Evolutionary conservation across 2,888 invertebrate species (phyloP).

Genomic region (Cerastis rubricosa): DNA sequence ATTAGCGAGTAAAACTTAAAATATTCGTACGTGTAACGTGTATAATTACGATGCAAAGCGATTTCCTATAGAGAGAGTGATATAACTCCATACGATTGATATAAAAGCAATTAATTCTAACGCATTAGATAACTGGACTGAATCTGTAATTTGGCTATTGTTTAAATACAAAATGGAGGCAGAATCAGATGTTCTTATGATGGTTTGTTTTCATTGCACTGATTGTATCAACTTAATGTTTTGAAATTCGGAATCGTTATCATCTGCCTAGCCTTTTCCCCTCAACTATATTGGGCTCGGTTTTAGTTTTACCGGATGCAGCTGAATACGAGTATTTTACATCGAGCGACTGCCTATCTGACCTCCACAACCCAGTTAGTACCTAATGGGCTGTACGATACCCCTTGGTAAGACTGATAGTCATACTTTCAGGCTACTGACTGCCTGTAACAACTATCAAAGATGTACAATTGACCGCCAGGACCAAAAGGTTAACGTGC

Average conservation of each 20-base stretch:
- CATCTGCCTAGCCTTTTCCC: too few relatives aligned
- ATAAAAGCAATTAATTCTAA: conserved; percentile 75
- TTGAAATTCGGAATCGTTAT: background rate
- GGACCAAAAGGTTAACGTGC: too few relatives aligned
- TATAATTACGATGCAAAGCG: conserved; percentile 55
- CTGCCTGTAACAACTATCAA: too few relatives aligned
- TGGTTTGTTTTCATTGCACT: conserved; percentile 59
- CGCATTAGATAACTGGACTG: conserved; percentile 74
- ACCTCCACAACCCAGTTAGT: too few relatives aligned
- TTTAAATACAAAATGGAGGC: conserved; percentile 64
- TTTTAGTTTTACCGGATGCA: too few relatives aligned
- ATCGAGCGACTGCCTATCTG: too few relatives aligned
- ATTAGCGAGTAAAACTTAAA: conserved; percentile 43
- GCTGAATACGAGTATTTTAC: too few relatives aligned
- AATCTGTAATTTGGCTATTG: conserved; percentile 74
- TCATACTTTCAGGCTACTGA: too few relatives aligned
- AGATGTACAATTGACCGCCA: too few relatives aligned
- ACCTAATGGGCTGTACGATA: too few relatives aligned
- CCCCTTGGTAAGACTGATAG: too few relatives aligned
- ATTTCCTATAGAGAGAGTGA: conserved; percentile 66
- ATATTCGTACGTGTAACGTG: conserved; percentile 32
- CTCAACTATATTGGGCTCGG: too few relatives aligned
- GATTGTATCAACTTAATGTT: background rate
- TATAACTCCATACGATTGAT: conserved; percentile 67
- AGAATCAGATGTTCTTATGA: conserved; percentile 64